Evolutionary conservation across 2,113 vertebrate species (phyloP), one percentile per base, ranked within the genome.

Genomic region (Phalacrocorax brasilianus): DNA sequence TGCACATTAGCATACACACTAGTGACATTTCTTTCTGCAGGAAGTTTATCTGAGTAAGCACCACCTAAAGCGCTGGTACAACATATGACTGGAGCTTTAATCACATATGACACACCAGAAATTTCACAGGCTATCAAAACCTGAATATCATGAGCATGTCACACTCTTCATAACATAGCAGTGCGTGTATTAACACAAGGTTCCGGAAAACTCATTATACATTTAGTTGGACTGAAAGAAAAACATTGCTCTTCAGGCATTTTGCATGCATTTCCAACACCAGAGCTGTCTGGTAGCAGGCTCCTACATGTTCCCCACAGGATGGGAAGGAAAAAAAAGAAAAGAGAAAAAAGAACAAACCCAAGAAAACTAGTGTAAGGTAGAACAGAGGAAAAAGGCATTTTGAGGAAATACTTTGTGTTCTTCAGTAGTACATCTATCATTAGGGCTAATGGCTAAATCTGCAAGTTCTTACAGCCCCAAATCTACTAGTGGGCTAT

Each of bases 151-250:
- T 23, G 90, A 86, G 59, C 47, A 50, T 40, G 30, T 56, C 77
- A 71, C 42, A 70, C 56, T 81, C 32, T 30, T 71, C 40, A 20
- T 61, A 27, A 22, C 6, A 68, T 49, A 53, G 42, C 56, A 68
- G 26, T 14, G 35, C 81, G 18, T 13, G 5, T 28, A 27, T 59
- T 77, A 63, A 88, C 70, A 47, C 52, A 75, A 75, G 73, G 73
- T 75, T 67, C 86, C 91, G 72, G 52, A 84, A 92, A 91, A 85
- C 33, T 89, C 73, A 52, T 73, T 62, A 74, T 20, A 19, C 11
- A 21, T 89, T 84, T 62, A 67, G 23, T 28, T 71, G 55, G 24
- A 68, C 49, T 45, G 14, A 73, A 92, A 85, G 30, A 44, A 89
- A 83, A 95, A 72, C 73, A 75, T 6, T 56, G 40, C 38, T 78